Evolutionary conservation across 2,888 invertebrate species (phyloP).

Genomic region (Caenorhabditis virilis): DNA sequence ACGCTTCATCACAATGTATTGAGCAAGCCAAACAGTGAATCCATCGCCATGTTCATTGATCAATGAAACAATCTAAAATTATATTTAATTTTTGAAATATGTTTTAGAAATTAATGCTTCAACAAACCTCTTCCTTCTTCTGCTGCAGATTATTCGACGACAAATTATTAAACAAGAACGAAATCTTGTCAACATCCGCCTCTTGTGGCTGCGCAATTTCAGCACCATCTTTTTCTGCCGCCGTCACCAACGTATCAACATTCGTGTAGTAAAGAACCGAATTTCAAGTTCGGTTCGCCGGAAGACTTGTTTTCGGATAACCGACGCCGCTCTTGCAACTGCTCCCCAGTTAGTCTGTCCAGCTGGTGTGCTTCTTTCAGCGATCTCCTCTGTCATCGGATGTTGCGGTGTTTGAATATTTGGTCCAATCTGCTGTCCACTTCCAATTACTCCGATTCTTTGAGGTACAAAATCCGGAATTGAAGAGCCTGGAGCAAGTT

Average conservation of each 20-base stretch:
- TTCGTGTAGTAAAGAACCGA: conserved; percentile 76
- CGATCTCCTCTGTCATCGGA: conserved; percentile 69
- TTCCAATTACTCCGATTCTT: conserved; percentile 3
- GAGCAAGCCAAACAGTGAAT: conserved; percentile 92
- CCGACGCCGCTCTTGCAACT: conserved; percentile 18
- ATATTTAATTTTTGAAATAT: conserved; percentile 5
- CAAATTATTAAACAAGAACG: conserved; percentile 98
- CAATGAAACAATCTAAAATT: conserved; percentile 80
- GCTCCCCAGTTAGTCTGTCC: conserved; percentile 27
- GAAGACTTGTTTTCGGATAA: conserved; percentile 24
- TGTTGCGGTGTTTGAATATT: neutral
- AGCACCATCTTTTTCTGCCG: conserved; percentile 83
- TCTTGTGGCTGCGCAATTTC: conserved; percentile 83
- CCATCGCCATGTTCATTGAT: conserved; percentile 79
- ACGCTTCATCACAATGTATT: conserved; percentile 93
- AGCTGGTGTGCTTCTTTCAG: conserved; percentile 21
- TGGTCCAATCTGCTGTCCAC: neutral
- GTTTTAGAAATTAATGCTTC: too few relatives aligned
- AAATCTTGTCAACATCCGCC: conserved; percentile 89
- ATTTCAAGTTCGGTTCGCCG: conserved; percentile 32
- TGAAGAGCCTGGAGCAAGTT: too few relatives aligned
- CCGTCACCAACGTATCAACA: conserved; percentile 91
- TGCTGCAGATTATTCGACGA: conserved; percentile 90
- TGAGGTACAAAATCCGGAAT: conserved; percentile 9
- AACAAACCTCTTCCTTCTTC: conserved; percentile 73